Evolutionary conservation across 2,797 vertebrate species (phyloP), one percentile per base, ranked within the genome.

Genomic region (Channallabes apus): DNA sequence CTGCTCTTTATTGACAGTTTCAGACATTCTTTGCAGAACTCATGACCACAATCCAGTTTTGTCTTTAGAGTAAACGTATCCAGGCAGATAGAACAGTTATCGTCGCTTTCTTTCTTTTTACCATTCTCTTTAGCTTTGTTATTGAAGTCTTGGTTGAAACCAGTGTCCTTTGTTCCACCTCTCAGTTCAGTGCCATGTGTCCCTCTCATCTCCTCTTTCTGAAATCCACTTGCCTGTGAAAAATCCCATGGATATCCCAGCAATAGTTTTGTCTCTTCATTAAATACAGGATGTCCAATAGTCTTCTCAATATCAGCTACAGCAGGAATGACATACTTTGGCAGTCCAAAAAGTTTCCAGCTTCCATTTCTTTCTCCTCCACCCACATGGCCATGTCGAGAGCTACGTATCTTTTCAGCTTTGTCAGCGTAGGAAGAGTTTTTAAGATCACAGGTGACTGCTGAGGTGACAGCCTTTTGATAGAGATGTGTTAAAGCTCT

Each of bases 21-120:
- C 32, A 95, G 83, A 22, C 95, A 95, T 0, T 24, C 18, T 0
- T n/a, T 6, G 76, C 95, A 96, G 86, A 95, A 95, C 22, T 81
- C 88, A 86, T 96, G 94, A 35, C 89, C 91, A 0, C 95, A 96
- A 0, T 67, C 77, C 0, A 96, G 90, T 20, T 6, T 87, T 20
- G 0, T 15, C 86, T 93, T 94, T 0, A 94, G 6, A 0, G 0
- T 64, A 1, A 95, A 88, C 0, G 0, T 0, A 0, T 93, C 92
- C 54, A 92, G 3, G 87, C 95, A 96, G 83, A 96, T 94, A 0
- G 88, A 0, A 77, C 95, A 96, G 0, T 1, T 15, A 1, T 86
- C 83, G 6, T 81, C 72, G 5, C 32, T 38, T 84, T 87, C 65
- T 35, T 32, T 58, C 1, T 84, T 5, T 62, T n/a, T 81, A n/a